Conservation (phyloP, 2,797 vertebrate genomes). For the Labeo calbasu region DNA sequence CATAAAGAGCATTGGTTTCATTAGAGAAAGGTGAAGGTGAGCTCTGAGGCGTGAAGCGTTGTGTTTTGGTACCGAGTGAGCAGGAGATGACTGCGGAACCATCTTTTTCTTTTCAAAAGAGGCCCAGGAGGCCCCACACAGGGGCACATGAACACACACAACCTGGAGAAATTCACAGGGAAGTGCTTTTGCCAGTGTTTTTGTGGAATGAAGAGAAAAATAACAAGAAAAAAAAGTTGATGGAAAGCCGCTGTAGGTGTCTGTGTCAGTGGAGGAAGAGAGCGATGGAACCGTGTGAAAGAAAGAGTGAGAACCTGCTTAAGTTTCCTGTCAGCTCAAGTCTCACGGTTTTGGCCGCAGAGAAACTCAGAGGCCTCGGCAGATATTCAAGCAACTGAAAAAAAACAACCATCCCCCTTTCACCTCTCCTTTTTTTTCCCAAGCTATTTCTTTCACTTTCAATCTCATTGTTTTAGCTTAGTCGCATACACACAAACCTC, state of each 20-base stretch:
- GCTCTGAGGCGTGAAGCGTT: neutral
- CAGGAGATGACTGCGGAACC: constrained; percentile 20
- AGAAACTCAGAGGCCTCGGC: constrained; percentile 69
- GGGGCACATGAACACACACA: constrained; percentile 1
- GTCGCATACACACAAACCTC: neutral
- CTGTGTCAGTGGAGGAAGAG: constrained; percentile 56
- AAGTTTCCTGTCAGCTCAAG: constrained; percentile 74
- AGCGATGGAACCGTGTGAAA: constrained; percentile 64
- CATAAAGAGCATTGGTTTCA: neutral
- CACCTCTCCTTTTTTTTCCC: neutral
- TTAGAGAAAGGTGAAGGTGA: constrained; percentile 10
- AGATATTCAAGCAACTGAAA: constrained; percentile 50
- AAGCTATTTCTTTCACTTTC: constrained; percentile 26
- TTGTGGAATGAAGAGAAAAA: constrained; percentile 11
- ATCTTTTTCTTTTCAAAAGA: constrained; percentile 36
- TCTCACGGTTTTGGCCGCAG: constrained; percentile 37
- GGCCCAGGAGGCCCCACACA: constrained; percentile 24
- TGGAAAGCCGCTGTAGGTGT: constrained; percentile 52
- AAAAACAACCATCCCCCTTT: constrained; percentile 15
- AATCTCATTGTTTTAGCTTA: constrained; percentile 2
- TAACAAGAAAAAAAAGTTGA: neutral
- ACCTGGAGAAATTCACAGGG: constrained; percentile 13
- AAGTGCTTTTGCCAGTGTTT: constrained; percentile 27
- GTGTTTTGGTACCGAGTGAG: neutral
- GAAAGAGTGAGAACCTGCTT: constrained; percentile 64